These are phyloP conservation scores for Exaiptasia diaphana DNA, from an alignment of 64 coral and sea anemone genomes.

Conservation along the genomic window DNA sequence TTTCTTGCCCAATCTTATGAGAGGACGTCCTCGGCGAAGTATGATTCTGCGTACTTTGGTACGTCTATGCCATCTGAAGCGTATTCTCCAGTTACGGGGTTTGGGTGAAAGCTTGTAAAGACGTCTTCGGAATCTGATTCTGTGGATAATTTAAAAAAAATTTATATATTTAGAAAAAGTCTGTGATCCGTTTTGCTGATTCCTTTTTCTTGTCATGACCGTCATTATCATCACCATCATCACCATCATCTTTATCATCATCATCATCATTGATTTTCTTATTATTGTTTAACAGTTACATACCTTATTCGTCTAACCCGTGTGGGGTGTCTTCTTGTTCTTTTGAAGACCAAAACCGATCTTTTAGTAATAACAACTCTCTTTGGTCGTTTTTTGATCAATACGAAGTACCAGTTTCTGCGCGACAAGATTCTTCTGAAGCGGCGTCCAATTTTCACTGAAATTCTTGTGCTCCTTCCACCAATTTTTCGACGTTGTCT, in stretches of 20 bases:
- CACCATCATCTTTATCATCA: no score
- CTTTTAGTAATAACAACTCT: neutral
- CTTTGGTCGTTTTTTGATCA: neutral
- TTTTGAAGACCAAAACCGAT: neutral
- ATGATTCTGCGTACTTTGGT: neutral
- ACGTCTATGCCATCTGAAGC: neutral
- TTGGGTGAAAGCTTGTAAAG: neutral
- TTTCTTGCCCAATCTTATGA: no score
- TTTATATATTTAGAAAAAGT: no score
- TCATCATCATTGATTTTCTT: no score
- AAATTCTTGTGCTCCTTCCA: neutral
- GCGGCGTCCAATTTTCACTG: neutral
- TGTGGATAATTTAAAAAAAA: no score
- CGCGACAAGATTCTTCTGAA: neutral
- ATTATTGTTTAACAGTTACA: no score
- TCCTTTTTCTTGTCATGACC: no score
- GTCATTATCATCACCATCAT: no score
- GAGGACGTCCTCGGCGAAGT: neutral
- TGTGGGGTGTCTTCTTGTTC: no score
- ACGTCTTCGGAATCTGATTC: neutral
- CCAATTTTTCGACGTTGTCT: neutral
- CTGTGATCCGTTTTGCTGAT: no score
- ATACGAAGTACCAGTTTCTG: neutral
- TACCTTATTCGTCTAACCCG: no score
- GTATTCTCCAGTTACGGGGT: neutral